A percentile compares a stretch with the other conserved stretches of the same genome.
Evolutionary conservation across 37 sponge, comb jelly and placozoan genomes (phyloP).

Genomic region (Ianthella basta): DNA sequence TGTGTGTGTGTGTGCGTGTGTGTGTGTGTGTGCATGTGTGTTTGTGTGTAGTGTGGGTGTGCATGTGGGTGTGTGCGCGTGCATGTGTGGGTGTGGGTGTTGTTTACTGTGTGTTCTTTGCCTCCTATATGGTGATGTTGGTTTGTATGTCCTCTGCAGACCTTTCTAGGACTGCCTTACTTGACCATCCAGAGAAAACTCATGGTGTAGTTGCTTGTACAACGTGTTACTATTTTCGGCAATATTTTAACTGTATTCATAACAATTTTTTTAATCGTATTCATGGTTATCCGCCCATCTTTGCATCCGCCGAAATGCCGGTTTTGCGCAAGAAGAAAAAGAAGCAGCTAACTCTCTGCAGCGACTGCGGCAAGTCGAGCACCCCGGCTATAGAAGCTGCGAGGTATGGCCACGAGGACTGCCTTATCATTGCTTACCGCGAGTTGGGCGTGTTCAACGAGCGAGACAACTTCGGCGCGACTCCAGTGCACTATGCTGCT

Average conservation of each 20-base stretch:
- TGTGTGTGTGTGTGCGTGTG: background rate
- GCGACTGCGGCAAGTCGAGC: constrained; percentile 52
- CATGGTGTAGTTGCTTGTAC: background rate
- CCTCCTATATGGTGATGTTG: too few species aligned
- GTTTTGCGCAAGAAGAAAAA: constrained; percentile 5
- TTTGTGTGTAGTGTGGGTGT: background rate
- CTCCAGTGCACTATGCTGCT: constrained; percentile 95
- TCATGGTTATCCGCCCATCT: too few species aligned
- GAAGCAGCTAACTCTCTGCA: constrained; percentile 48
- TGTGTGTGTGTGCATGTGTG: background rate
- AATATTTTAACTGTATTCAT: too few species aligned
- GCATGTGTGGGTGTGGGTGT: too few species aligned
- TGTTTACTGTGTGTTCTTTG: too few species aligned
- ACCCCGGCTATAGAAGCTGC: constrained; percentile 78
- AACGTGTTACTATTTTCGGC: too few species aligned
- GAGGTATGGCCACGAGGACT: constrained; percentile 78
- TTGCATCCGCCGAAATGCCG: too few species aligned
- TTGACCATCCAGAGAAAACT: background rate
- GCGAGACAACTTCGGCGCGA: constrained; percentile 87
- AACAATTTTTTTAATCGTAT: too few species aligned
- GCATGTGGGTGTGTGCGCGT: too few species aligned
- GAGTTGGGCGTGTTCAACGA: constrained; percentile 86
- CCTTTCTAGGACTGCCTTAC: constrained; percentile 6
- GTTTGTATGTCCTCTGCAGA: background rate
- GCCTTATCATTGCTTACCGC: constrained; percentile 76